phyloP scores from a whole-genome alignment of 2,888 invertebrate species.

The Agrochola lychnidis region DNA sequence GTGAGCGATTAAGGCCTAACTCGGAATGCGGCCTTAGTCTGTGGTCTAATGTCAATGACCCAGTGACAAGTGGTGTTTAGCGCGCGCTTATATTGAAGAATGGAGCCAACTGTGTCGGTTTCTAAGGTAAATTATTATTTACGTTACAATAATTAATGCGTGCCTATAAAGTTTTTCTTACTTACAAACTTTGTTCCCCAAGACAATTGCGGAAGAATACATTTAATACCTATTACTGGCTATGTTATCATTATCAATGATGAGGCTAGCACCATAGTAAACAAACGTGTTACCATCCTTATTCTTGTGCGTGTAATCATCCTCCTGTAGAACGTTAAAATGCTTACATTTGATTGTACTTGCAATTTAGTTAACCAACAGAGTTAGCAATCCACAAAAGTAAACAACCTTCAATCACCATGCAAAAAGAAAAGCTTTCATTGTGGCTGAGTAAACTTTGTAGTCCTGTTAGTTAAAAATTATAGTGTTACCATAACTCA shows the following conservation, averaged over 20 bases:
- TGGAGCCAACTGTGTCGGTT: conserved; percentile 75
- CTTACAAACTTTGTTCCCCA: neutral
- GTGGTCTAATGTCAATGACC: neutral
- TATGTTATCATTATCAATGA: neutral
- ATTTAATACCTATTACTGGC: too few species aligned
- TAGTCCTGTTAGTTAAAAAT: neutral
- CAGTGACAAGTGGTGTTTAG: neutral
- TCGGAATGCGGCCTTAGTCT: too few species aligned
- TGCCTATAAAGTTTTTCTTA: neutral
- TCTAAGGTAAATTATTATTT: conserved; percentile 71
- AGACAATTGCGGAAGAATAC: neutral
- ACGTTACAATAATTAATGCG: neutral
- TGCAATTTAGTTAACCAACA: neutral
- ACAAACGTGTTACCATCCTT: neutral
- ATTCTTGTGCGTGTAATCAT: neutral
- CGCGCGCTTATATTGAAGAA: conserved; percentile 45
- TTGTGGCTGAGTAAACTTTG: neutral
- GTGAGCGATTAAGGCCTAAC: too few species aligned
- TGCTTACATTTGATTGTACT: neutral
- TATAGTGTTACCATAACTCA: too few species aligned
- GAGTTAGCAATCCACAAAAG: neutral
- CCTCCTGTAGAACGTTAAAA: neutral
- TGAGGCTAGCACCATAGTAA: neutral
- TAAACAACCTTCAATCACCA: neutral
- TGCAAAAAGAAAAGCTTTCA: neutral